Evolutionary conservation across 2,113 vertebrate species (phyloP).

Genomic region (Leucoraja erinaceus): DNA sequence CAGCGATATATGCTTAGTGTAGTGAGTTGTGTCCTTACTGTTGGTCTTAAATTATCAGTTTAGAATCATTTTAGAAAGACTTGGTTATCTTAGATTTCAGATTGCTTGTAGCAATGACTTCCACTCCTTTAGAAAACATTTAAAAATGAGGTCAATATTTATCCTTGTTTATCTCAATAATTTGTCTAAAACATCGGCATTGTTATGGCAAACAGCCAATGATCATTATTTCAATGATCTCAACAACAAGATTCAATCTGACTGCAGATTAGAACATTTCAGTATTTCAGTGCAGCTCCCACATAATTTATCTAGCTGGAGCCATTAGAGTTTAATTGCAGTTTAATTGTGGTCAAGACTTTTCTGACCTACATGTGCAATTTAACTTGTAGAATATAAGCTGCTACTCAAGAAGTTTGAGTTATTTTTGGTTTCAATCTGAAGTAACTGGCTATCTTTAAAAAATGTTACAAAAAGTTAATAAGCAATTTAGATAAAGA

Average conservation of each 20-base stretch:
- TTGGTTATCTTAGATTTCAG: neutral
- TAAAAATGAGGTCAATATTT: neutral
- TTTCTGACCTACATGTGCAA: neutral
- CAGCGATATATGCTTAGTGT: neutral
- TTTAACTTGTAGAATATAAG: neutral
- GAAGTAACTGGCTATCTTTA: neutral
- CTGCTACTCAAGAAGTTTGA: neutral
- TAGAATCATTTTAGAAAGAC: neutral
- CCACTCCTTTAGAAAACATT: neutral
- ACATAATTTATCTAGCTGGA: neutral
- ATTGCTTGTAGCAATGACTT: neutral
- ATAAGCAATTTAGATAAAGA: neutral
- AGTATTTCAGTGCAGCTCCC: constrained; percentile 8
- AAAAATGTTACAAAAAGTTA: neutral
- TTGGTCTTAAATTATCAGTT: neutral
- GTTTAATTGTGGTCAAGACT: constrained; percentile 17
- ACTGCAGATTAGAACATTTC: neutral
- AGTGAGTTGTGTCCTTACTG: neutral
- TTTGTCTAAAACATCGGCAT: neutral
- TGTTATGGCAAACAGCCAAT: neutral
- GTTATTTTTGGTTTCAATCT: neutral
- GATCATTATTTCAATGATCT: neutral
- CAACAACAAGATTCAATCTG: neutral
- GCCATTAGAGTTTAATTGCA: constrained; percentile 3
- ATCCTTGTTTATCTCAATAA: neutral